Conservation (phyloP, 2,888 invertebrate species). For the Callinectes sapidus region DNA sequence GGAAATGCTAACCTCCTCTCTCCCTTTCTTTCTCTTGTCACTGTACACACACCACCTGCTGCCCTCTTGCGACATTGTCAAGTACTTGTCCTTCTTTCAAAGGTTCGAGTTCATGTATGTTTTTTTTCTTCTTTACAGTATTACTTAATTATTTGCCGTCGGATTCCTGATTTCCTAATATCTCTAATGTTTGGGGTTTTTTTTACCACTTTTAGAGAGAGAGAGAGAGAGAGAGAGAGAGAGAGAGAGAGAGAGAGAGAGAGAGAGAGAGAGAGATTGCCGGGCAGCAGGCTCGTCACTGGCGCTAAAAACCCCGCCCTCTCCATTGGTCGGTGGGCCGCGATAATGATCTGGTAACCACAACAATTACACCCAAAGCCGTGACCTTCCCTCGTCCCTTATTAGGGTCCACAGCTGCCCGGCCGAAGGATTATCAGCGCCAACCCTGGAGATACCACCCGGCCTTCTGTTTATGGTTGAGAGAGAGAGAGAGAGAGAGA, state of each 20-base stretch:
- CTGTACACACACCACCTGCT: background rate
- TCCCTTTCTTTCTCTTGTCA: background rate
- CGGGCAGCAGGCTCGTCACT: background rate
- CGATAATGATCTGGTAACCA: conserved; percentile 60
- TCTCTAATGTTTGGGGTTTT: background rate
- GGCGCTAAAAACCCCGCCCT: background rate
- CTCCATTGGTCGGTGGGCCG: conserved; percentile 20
- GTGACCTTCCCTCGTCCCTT: conserved; percentile 58
- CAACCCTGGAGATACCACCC: background rate
- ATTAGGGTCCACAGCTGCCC: conserved; percentile 56
- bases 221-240: conserved; percentile 34
- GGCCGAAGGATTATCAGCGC: conserved; percentile 40
- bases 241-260: conserved; percentile 41
- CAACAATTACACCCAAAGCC: conserved; percentile 50
- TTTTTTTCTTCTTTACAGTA: background rate
- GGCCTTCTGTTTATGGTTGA: background rate
- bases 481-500: background rate
- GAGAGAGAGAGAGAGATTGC: background rate
- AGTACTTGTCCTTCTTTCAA: conserved; percentile 5
- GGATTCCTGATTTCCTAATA: background rate
- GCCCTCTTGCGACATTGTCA: background rate
- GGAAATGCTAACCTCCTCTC: background rate
- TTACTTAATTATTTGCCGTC: background rate
- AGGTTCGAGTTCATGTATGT: background rate
- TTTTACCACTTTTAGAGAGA: background rate